These are phyloP conservation scores for Tethea ocularis DNA, from an alignment of 2,888 invertebrate species.

Conservation along the genomic window DNA sequence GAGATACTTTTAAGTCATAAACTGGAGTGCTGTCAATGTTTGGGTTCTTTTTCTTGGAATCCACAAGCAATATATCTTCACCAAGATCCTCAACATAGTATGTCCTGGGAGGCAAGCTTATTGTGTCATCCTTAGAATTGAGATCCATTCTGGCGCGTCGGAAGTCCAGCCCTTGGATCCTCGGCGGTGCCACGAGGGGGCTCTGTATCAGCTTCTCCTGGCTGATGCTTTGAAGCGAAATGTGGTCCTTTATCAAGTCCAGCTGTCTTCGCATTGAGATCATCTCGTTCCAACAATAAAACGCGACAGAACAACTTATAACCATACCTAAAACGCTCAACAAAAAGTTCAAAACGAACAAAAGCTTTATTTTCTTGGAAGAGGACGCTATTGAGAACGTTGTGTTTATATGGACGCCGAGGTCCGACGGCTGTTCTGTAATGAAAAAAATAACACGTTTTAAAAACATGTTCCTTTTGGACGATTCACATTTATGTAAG, in stretches of 20 bases:
- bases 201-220: constrained; percentile 57
- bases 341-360: constrained; percentile 74
- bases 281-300: constrained; percentile 77
- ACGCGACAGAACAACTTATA: constrained; percentile 67
- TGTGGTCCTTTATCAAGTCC: constrained; percentile 65
- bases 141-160: constrained; percentile 55
- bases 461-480: constrained; percentile 28
- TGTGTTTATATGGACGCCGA: constrained; percentile 77
- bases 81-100: constrained; percentile 72
- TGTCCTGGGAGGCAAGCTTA: constrained; percentile 48
- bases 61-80: constrained; percentile 69
- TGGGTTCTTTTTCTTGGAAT: constrained; percentile 65
- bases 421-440: constrained; percentile 72
- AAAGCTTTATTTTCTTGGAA: constrained; percentile 78
- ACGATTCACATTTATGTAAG: constrained; percentile 10
- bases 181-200: constrained; percentile 52
- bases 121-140: constrained; percentile 21
- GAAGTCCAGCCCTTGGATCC: constrained; percentile 36
- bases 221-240: constrained; percentile 55
- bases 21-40: constrained; percentile 48
- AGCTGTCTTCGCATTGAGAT: constrained; percentile 67
- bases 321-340: constrained; percentile 70
- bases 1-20: constrained; percentile 50
- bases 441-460: constrained; percentile 42
- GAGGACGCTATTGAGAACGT: constrained; percentile 74